Evolutionary conservation across 2,113 vertebrate species (phyloP), one percentile per base, ranked within the genome.

Genomic region (Cygnus buccinator): DNA sequence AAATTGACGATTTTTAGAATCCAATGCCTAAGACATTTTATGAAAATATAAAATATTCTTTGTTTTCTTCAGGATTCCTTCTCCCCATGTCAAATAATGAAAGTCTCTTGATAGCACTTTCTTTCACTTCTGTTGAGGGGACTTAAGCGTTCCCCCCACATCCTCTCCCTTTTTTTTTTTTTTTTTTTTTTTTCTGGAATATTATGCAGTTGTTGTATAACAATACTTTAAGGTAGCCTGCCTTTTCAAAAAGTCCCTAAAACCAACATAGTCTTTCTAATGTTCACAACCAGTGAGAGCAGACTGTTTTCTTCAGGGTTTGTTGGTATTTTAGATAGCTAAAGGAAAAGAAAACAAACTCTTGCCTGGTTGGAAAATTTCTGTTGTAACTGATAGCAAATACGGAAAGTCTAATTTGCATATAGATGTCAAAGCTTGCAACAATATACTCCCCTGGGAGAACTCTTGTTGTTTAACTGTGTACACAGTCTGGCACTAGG

Each of bases 391-490:
- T 97, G 96, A 97, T 97, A 98, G 95, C 94, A 97, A 97, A 97
- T 96, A 95, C 31, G 31, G 92, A 94, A 95, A 94, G 25, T 28
- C 78, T 98, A 84, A 98, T 98, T 98, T 98, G 97, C 98, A 98
- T 98, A 98, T 97, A 98, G 97, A 98, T 98, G 96, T 97, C 4
- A 62, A 96, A 95, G 90, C 92, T 96, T 98, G 96, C 93, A 97
- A 97, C 92, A 97, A 78, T 94, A 96, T 97, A 93, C 91, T 98
- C 98, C 96, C 96, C 61, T 89, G 97, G 97, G 98, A 98, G 83
- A 97, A 88, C 85, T 94, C 96, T 95, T 95, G 90, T 96, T 97
- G 97, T 97, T 97, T 97, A 97, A 98, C 96, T 96, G 95, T 97
- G 89, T 97, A 97, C 96, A 89, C 96, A 96, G 94, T 94, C 97